Evolutionary conservation across 2,797 vertebrate species (phyloP).

Genomic region (Calcarius lapponicus): DNA sequence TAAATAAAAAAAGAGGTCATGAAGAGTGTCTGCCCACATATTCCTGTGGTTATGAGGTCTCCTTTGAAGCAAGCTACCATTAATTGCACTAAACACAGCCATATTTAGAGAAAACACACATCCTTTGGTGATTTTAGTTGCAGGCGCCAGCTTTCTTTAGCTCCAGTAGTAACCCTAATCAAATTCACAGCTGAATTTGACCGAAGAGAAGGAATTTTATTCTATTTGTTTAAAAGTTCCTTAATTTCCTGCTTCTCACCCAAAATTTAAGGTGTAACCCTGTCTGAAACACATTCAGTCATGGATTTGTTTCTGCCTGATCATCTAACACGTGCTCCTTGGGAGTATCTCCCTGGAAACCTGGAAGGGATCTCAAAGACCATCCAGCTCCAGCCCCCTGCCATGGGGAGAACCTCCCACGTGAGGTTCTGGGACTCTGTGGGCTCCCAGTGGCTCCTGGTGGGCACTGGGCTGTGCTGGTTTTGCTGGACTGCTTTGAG

Average conservation of each 20-base stretch:
- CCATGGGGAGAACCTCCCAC: background rate
- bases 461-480: background rate
- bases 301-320: background rate
- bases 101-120: background rate
- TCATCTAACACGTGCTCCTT: background rate
- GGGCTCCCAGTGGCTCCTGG: background rate
- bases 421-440: accelerated
- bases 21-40: background rate
- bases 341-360: background rate
- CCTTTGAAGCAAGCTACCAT: background rate
- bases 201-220: background rate
- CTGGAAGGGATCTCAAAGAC: background rate
- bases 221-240: background rate
- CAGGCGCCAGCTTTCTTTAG: background rate
- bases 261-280: background rate
- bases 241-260: background rate
- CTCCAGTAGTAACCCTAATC: background rate
- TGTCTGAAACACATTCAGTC: background rate
- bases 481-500: background rate
- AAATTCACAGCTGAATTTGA: background rate
- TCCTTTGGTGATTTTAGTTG: background rate
- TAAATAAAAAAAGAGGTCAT: background rate
- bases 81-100: background rate
- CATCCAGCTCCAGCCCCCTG: background rate
- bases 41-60: slow-evolving; percentile 39